phyloP scores from a whole-genome alignment of 2,113 vertebrate genomes.

The Redunca redunca region DNA sequence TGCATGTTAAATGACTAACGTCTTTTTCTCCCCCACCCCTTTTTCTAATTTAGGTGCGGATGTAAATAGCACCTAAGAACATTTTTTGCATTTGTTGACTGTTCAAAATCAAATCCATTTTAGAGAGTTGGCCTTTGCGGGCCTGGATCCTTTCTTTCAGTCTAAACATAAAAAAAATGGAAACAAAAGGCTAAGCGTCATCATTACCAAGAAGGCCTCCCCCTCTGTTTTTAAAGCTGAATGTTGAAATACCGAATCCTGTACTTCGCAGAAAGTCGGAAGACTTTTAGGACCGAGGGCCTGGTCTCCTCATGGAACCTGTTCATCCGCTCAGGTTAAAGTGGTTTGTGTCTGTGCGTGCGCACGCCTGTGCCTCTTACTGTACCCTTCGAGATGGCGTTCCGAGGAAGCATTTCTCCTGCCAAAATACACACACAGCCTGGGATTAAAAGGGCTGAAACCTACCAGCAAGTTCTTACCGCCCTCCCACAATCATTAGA shows the following conservation, averaged over 20 bases:
- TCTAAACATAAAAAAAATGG: constrained; percentile 46
- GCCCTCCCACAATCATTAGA: constrained; percentile 89
- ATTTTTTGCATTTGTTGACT: not conserved
- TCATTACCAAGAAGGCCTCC: not conserved
- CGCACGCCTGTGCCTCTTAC: constrained; percentile 53
- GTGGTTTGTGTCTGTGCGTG: not conserved
- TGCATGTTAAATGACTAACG: not conserved
- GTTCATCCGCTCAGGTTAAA: constrained; percentile 60
- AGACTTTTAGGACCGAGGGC: not conserved
- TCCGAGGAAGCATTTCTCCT: constrained; percentile 81
- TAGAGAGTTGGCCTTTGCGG: not conserved
- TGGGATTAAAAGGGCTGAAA: constrained; percentile 87
- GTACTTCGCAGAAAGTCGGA: not conserved
- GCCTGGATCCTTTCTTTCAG: constrained; percentile 18
- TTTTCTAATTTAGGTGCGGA: not conserved
- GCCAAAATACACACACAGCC: constrained; percentile 85
- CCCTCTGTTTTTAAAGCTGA: not conserved
- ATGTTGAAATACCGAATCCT: not conserved
- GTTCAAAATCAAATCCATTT: constrained; percentile 11
- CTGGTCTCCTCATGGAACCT: not conserved
- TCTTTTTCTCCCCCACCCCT: not conserved
- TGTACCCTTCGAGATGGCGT: constrained; percentile 71
- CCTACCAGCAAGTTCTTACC: constrained; percentile 88
- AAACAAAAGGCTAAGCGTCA: not conserved
- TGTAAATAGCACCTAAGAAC: not conserved